Conservation (phyloP, 2,113 vertebrate species). For the Axis porcinus region DNA sequence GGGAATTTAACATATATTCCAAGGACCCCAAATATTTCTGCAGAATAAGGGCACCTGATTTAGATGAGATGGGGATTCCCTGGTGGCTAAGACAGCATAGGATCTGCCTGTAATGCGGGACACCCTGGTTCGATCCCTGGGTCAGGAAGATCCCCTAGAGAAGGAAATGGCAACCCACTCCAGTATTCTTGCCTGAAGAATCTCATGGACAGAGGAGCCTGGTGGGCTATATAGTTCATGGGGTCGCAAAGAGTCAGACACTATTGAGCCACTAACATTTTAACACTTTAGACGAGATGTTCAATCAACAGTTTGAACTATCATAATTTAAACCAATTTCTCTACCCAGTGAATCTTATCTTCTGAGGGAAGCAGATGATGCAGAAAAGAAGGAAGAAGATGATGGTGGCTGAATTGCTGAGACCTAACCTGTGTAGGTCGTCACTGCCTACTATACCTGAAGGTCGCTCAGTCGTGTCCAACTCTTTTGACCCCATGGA, state of each 20-base stretch:
- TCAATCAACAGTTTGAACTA: conserved; percentile 38
- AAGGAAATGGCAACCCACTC: not conserved
- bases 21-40: not conserved
- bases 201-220: not conserved
- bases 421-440: not conserved
- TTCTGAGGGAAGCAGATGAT: not conserved
- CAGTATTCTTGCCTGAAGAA: not conserved
- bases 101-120: not conserved
- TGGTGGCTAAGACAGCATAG: not conserved
- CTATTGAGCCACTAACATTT: not conserved
- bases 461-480: not conserved
- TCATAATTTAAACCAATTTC: not conserved
- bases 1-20: not conserved
- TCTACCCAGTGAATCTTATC: not conserved
- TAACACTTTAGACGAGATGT: not conserved
- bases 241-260: not conserved
- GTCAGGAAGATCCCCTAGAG: not conserved
- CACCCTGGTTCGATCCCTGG: not conserved
- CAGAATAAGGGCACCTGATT: not conserved
- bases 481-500: not conserved
- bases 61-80: not conserved
- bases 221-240: not conserved
- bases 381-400: not conserved
- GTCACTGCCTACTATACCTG: not conserved
- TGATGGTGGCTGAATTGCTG: not conserved